Percentiles rank a stretch among this genome's conserved stretches.
Evolutionary conservation across 2,113 vertebrate genomes (phyloP).

Genomic region (Rhombomys opimus): DNA sequence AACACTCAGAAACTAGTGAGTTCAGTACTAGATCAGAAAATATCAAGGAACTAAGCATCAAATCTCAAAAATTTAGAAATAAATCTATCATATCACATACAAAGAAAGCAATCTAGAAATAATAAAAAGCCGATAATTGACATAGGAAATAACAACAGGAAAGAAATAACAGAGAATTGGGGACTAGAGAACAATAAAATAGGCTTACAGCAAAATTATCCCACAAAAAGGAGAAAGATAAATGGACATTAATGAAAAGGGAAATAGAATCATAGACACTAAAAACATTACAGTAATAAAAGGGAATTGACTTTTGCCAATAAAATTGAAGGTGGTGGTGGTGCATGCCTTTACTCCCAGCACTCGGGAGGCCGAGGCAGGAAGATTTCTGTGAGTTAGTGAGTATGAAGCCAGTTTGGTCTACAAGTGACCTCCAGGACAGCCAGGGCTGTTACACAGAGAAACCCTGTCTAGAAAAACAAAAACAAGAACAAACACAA

Average conservation of each 20-base stretch:
- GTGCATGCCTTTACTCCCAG: no score
- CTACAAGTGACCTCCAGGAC: no score
- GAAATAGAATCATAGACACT: background rate
- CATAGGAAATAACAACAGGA: background rate
- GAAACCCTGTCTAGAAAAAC: no score
- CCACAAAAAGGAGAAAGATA: background rate
- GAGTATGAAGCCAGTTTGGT: no score
- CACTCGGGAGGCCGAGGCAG: no score
- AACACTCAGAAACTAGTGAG: background rate
- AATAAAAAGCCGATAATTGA: conserved; percentile 3
- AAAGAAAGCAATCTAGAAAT: conserved; percentile 45
- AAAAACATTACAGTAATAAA: background rate
- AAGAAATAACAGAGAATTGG: background rate
- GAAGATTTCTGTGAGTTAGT: no score
- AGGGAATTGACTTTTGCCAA: background rate
- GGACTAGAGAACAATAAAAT: background rate
- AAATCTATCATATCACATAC: background rate
- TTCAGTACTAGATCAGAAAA: background rate
- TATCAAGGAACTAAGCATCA: background rate
- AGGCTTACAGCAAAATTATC: background rate
- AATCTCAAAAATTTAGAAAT: conserved; percentile 20
- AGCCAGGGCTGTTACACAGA: no score
- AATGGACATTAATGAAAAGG: conserved; percentile 18
- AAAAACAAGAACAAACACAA: no score
- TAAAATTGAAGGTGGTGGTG: background rate